phyloP scores from a whole-genome alignment of 2,888 invertebrate genomes.

The Digitonthophagus gazella region DNA sequence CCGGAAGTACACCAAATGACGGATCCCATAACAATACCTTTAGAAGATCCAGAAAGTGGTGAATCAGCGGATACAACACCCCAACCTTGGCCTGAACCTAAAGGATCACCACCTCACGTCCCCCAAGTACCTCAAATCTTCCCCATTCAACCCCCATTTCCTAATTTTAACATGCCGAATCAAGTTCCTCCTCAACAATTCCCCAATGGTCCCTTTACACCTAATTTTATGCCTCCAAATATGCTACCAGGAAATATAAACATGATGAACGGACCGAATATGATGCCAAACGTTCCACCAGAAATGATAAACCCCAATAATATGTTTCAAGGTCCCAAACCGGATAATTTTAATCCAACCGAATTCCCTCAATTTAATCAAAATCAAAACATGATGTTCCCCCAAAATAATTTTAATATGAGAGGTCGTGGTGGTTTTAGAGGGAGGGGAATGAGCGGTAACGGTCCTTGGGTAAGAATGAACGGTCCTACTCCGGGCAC shows the following conservation, averaged over 20 bases:
- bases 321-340: constrained; percentile 49
- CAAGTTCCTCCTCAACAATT: constrained; percentile 27
- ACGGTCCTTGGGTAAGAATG: constrained; percentile 56
- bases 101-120: constrained; percentile 59
- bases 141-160: constrained; percentile 46
- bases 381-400: constrained; percentile 51
- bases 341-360: constrained; percentile 48
- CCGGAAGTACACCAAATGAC: constrained; percentile 72
- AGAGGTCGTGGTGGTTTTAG: constrained; percentile 39
- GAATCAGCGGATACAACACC: constrained; percentile 72
- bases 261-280: constrained; percentile 28
- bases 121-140: constrained; percentile 38
- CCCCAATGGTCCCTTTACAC: constrained; percentile 50
- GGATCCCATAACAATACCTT: constrained; percentile 81
- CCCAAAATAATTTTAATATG: constrained; percentile 48
- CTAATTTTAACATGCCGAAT: constrained; percentile 43
- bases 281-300: constrained; percentile 48
- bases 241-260: constrained; percentile 30
- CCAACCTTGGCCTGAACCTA: constrained; percentile 83
- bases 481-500: constrained; percentile 42
- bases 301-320: constrained; percentile 48
- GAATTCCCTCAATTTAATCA: constrained; percentile 52
- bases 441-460: constrained; percentile 50
- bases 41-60: constrained; percentile 85
- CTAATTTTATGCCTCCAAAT: constrained; percentile 48